Conservation (phyloP, 2,113 vertebrate species). For the Peucedramus taeniatus region DNA sequence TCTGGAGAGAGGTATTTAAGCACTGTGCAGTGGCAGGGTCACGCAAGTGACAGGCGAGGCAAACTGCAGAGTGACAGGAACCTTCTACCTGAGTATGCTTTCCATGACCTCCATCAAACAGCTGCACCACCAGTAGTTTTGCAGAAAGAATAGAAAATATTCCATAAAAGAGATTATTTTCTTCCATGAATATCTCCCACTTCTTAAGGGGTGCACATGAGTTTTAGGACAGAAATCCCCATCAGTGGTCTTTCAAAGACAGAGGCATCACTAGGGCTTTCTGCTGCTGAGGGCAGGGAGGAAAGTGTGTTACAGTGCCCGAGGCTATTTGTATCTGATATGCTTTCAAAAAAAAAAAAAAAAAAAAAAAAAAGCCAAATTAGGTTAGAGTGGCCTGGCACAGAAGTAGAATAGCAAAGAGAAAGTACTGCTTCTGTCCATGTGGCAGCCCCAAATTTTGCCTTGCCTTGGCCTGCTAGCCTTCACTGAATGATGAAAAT, state of each 20-base stretch:
- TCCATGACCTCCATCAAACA: not conserved
- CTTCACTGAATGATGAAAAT: not conserved
- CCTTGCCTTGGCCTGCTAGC: not conserved
- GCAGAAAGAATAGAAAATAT: not conserved
- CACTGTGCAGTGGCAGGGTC: not conserved
- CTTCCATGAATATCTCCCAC: not conserved
- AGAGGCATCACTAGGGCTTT: not conserved
- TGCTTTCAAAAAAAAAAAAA: not conserved
- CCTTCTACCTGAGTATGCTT: not conserved
- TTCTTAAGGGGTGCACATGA: not conserved
- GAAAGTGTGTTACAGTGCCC: not conserved
- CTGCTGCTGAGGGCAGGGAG: not conserved
- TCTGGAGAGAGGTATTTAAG: not conserved
- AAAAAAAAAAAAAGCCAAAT: not conserved
- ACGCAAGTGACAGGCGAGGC: accelerated
- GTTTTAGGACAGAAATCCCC: not conserved
- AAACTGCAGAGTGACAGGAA: accelerated
- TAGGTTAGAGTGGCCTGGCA: not conserved
- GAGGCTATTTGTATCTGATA: not conserved
- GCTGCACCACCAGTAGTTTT: not conserved
- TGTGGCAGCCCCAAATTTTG: not conserved
- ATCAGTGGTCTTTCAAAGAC: not conserved
- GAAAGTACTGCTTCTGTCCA: not conserved
- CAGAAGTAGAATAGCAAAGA: not conserved
- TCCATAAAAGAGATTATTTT: not conserved